Conservation (phyloP, 64 coral and sea anemone genomes). For the Acropora tenuis region DNA sequence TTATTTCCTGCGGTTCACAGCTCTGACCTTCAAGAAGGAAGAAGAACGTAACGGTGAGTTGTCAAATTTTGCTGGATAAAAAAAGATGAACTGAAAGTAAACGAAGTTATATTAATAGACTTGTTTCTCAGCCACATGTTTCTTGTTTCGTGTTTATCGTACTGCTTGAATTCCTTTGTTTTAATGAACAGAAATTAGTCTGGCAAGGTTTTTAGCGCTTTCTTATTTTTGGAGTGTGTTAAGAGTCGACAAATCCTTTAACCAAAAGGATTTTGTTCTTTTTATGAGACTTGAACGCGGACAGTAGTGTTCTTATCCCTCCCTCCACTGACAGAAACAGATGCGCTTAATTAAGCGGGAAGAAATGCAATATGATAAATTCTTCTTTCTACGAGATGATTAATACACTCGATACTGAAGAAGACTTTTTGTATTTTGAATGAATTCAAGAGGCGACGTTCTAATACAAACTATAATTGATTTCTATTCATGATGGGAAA, state of each 20-base stretch:
- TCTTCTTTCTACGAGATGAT: neutral
- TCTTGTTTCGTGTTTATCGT: neutral
- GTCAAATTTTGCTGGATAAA: neutral
- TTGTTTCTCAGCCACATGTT: neutral
- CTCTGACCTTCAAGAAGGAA: neutral
- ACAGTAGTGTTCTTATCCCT: neutral
- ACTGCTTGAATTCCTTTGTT: neutral
- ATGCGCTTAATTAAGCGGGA: neutral
- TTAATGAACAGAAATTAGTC: neutral
- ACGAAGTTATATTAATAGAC: neutral
- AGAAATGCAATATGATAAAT: neutral
- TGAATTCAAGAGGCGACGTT: neutral
- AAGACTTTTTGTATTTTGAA: neutral
- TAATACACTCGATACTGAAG: neutral
- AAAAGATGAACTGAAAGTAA: neutral
- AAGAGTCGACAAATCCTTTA: neutral
- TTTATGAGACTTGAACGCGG: neutral
- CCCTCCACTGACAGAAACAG: neutral
- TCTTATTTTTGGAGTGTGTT: neutral
- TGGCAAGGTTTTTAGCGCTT: neutral
- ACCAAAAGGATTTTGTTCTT: neutral
- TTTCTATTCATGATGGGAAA: neutral
- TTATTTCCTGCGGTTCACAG: neutral
- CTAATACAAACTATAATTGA: neutral
- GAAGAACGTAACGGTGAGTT: constrained; percentile 1